Evolutionary conservation across 2,797 vertebrate species (phyloP).

Genomic region (Falco novaeseelandiae): DNA sequence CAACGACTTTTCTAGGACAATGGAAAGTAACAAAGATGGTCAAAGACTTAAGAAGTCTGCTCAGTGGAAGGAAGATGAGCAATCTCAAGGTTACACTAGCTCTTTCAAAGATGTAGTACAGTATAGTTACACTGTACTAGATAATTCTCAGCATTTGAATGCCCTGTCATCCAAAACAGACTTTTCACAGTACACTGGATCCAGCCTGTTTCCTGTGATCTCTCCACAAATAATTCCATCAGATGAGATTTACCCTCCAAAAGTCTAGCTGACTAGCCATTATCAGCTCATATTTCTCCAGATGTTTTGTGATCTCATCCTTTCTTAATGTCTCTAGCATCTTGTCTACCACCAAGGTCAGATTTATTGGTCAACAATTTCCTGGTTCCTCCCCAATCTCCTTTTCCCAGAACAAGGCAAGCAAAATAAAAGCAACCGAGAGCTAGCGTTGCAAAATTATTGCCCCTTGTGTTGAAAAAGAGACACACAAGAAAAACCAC

Average conservation of each 20-base stretch:
- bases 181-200: background rate
- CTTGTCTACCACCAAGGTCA: conserved; percentile 45
- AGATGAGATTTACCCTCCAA: conserved; percentile 26
- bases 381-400: conserved; percentile 52
- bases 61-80: background rate
- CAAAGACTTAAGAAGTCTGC: background rate
- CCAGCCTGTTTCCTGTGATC: conserved; percentile 24
- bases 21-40: background rate
- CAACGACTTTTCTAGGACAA: background rate
- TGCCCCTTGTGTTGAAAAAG: conserved; percentile 51
- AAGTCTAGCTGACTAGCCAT: conserved; percentile 56
- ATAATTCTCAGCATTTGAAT: background rate
- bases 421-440: conserved; percentile 46
- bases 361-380: conserved; percentile 52
- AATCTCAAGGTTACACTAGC: background rate
- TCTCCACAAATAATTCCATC: conserved; percentile 49
- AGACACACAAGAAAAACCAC: conserved; percentile 39
- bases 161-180: background rate
- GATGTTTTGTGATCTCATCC: conserved; percentile 68
- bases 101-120: background rate
- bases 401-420: conserved; percentile 58
- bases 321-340: conserved; percentile 61
- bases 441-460: conserved; percentile 53
- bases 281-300: conserved; percentile 64
- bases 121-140: background rate